Conservation (phyloP, 2,113 vertebrate genomes). For the Rhynchomys soricoides region DNA sequence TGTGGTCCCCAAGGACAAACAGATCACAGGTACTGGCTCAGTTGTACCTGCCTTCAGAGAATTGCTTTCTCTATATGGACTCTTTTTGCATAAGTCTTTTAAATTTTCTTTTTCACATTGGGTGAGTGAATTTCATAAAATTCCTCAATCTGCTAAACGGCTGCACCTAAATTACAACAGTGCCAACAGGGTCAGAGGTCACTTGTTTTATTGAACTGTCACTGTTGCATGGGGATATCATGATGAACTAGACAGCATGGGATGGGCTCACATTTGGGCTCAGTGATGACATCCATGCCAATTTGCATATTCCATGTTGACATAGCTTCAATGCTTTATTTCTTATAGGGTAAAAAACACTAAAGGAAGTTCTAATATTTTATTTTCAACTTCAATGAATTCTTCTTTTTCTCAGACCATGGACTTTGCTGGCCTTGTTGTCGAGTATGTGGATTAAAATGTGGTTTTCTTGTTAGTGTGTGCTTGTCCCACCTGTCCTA, state of each 20-base stretch:
- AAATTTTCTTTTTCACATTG: conserved; percentile 9
- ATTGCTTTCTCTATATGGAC: neutral
- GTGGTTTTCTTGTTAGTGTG: neutral
- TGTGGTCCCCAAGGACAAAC: neutral
- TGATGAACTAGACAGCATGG: neutral
- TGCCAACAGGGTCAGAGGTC: conserved; percentile 17
- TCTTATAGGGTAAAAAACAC: neutral
- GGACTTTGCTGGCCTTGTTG: neutral
- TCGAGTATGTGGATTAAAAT: neutral
- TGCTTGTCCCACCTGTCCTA: neutral
- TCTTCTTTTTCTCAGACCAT: neutral
- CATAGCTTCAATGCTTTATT: neutral
- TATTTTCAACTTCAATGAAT: neutral
- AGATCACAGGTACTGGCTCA: neutral
- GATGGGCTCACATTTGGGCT: neutral
- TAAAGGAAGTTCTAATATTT: neutral
- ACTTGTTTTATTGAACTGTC: neutral
- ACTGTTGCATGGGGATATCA: neutral
- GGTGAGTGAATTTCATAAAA: conserved; percentile 49
- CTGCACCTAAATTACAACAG: conserved; percentile 25
- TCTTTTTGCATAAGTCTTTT: neutral
- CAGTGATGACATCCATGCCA: neutral
- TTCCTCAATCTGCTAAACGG: conserved; percentile 36
- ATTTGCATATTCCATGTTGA: neutral
- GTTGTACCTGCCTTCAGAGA: conserved; percentile 3